A percentile compares a stretch with the other conserved stretches of the same genome.
These are phyloP conservation scores for Pentamera pediparva DNA, from an alignment of 53 echinoderm and acorn worm genomes.

Conservation along the genomic window DNA sequence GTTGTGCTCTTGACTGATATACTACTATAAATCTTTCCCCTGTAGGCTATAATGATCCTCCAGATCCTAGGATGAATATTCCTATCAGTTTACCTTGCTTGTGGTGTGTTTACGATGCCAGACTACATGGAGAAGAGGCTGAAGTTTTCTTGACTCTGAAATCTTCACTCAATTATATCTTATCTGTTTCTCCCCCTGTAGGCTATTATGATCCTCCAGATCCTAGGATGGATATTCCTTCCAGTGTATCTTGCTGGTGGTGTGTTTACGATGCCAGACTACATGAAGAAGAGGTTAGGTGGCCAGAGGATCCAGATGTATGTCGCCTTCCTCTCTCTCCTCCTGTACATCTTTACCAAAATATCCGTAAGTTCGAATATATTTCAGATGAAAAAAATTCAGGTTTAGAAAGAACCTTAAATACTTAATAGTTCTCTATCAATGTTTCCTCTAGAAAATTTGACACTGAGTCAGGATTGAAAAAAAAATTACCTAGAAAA, in stretches of 20 bases:
- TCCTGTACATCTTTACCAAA: conserved; percentile 93
- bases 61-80: conserved; percentile 84
- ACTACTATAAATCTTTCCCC: too few species aligned
- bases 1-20: too few species aligned
- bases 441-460: too few species aligned
- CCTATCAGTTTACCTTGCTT: conserved; percentile 76
- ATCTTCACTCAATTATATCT: neutral
- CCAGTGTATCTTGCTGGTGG: conserved; percentile 85
- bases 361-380: conserved; percentile 82
- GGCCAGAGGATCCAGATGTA: conserved; percentile 81
- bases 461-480: too few species aligned
- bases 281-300: conserved; percentile 77
- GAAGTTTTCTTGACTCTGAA: neutral
- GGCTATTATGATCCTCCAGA: conserved; percentile 69
- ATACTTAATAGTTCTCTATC: too few species aligned
- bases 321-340: conserved; percentile 64
- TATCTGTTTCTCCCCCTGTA: conserved; percentile 10
- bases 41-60: conserved; percentile 63
- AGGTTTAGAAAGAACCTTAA: too few species aligned
- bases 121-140: conserved; percentile 75
- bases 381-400: too few species aligned
- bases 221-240: conserved; percentile 88
- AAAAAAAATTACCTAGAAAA: too few species aligned
- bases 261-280: conserved; percentile 93
- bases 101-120: conserved; percentile 81